Conservation (phyloP, 2,888 invertebrate species). For the Drosophila maculinotata region DNA sequence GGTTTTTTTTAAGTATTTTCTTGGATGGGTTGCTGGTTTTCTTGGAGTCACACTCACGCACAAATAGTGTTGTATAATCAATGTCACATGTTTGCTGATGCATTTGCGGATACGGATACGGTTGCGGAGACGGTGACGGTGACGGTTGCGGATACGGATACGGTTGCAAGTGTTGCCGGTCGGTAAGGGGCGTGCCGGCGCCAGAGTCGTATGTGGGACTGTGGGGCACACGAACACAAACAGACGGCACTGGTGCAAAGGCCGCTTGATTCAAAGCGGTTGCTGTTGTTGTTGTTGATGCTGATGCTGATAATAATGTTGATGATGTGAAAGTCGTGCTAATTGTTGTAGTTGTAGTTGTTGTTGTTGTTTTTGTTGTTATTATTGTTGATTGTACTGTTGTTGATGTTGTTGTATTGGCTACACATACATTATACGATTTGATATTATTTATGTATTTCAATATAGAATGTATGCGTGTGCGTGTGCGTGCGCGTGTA, state of each 20-base stretch:
- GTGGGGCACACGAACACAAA: constrained; percentile 85
- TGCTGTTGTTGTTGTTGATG: constrained; percentile 60
- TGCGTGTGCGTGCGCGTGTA: constrained; percentile 6
- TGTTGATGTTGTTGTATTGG: constrained; percentile 63
- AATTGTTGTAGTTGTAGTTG: constrained; percentile 68
- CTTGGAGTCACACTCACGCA: constrained; percentile 85
- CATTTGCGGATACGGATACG: constrained; percentile 84
- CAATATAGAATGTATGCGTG: constrained; percentile 12
- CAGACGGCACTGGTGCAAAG: constrained; percentile 84
- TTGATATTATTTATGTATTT: constrained; percentile 28
- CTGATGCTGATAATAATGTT: constrained; percentile 75
- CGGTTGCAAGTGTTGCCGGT: constrained; percentile 68
- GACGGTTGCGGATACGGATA: constrained; percentile 58
- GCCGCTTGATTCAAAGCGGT: constrained; percentile 73
- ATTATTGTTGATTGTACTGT: constrained; percentile 69
- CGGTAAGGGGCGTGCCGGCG: constrained; percentile 76
- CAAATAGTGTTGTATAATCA: constrained; percentile 85
- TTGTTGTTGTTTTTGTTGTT: constrained; percentile 53
- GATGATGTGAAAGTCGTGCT: constrained; percentile 80
- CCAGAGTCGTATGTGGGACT: constrained; percentile 84
- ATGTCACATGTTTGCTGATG: constrained; percentile 83
- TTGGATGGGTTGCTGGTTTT: constrained; percentile 16
- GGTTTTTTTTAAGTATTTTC: neutral
- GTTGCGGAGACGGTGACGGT: constrained; percentile 48
- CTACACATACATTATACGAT: constrained; percentile 55